Evolutionary conservation across 1,140 invertebrate species (phyloP), one percentile per base, ranked within the genome.

Genomic region (Chionoecetes opilio): DNA sequence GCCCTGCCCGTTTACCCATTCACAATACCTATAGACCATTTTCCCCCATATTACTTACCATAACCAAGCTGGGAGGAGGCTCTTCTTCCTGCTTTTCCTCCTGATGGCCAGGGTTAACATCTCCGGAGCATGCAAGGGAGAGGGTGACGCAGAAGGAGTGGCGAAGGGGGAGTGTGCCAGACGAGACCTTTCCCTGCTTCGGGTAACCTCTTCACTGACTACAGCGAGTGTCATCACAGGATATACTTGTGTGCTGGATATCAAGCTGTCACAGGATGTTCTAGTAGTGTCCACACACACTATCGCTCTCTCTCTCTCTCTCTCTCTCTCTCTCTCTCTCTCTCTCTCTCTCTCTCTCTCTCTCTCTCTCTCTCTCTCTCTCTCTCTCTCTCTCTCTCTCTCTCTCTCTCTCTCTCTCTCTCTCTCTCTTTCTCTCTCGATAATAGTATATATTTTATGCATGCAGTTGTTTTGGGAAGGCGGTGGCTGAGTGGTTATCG

Each of bases 311-410:
- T 86, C 84, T 86, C 84, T 86, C 84, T 86, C 84, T 86, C 84
- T 86, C 84, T 86, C 84, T 86, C 84, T 86, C 84, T 86, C 84
- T 86, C 84, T 86, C 84, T 86, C 84, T 86, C 84, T 86, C 84
- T 86, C 84, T 86, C 84, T 86, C 84, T 86, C 84, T 34, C 29
- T 34, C 29, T 34, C 29, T 86, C 32, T 34, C 29, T 86, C 84
- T 34, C 32, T 86, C 32, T 86, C 29, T 86, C 84, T 34, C 32
- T 86, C 32, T 34, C 84, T 86, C 11, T 86, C 46, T 46, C 46
- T 53, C 46, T 53, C 46, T 53, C 46, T 53, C 46, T 53, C 46
- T 53, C 46, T 53, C 46, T 53, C 46, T 53, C 46, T 53, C 46
- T 53, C 46, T 9, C 46, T 53, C 8, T 53, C 8, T 53, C 11